These are phyloP conservation scores for Melipona bicolor DNA, from an alignment of 2,888 invertebrate genomes.

Conservation along the genomic window DNA sequence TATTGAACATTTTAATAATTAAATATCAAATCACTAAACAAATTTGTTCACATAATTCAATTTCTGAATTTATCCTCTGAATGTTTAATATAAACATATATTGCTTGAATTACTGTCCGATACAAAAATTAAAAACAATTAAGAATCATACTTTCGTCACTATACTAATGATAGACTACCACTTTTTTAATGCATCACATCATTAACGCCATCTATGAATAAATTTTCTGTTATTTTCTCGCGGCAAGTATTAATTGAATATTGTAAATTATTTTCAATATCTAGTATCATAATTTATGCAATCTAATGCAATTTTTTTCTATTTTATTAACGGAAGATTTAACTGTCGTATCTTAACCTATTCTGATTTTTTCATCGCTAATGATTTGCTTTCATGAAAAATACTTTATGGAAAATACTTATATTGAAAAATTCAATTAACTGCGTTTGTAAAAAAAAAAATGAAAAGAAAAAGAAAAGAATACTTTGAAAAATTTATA, in stretches of 20 bases:
- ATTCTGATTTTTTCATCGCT: neutral
- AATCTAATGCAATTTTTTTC: neutral
- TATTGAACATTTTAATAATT: conserved; percentile 3
- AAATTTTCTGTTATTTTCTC: neutral
- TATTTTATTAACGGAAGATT: neutral
- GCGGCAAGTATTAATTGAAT: neutral
- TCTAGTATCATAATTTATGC: neutral
- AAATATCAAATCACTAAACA: conserved; percentile 14
- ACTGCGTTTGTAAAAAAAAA: no score
- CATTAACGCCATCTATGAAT: conserved; percentile 17
- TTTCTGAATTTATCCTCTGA: neutral
- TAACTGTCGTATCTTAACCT: neutral
- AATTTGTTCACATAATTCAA: neutral
- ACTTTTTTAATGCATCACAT: neutral
- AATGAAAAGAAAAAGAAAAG: no score
- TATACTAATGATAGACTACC: neutral
- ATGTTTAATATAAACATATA: neutral
- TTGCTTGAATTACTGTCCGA: neutral
- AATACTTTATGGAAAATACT: neutral
- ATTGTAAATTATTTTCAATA: neutral
- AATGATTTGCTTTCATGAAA: neutral
- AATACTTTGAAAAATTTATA: no score
- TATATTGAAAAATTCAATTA: neutral
- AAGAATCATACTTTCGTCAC: conserved; percentile 9
- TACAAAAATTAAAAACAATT: conserved; percentile 14